Conservation (phyloP, 2,888 invertebrate species). For the Odontothrips loti region DNA sequence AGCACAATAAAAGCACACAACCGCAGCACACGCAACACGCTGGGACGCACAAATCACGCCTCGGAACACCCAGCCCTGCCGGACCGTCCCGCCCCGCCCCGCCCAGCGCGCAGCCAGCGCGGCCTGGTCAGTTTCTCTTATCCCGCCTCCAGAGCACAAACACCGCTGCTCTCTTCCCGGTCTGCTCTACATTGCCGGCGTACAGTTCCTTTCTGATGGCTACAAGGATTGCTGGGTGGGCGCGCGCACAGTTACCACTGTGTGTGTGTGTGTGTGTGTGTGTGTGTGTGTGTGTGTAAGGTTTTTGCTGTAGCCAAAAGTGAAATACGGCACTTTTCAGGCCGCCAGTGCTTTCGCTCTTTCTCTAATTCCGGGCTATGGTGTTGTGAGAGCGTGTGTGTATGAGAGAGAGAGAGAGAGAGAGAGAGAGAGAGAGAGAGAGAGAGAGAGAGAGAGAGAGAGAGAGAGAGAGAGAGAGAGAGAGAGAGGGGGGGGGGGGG, state of each 20-base stretch:
- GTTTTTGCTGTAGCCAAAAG: not conserved
- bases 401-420: too few relatives aligned
- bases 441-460: too few relatives aligned
- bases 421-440: too few relatives aligned
- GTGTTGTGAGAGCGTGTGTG: too few relatives aligned
- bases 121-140: not conserved
- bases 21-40: conserved; percentile 24
- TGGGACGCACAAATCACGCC: conserved; percentile 17
- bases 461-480: too few relatives aligned
- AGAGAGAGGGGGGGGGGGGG: too few relatives aligned
- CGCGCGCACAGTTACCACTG: not conserved
- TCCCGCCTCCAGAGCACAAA: too few relatives aligned
- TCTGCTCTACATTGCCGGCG: not conserved
- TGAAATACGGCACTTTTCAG: not conserved
- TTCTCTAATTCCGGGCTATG: too few relatives aligned
- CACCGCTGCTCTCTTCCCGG: too few relatives aligned
- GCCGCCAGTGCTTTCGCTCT: too few relatives aligned
- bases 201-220: conserved; percentile 18
- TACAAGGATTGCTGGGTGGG: not conserved
- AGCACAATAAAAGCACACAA: conserved; percentile 22
- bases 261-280: not conserved
- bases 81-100: not conserved
- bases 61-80: not conserved
- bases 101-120: not conserved
- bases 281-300: not conserved